Percentiles rank a stretch among this genome's conserved stretches.
Evolutionary conservation across 2,113 vertebrate species (phyloP).

Genomic region (Neodontobutis hainanensis): DNA sequence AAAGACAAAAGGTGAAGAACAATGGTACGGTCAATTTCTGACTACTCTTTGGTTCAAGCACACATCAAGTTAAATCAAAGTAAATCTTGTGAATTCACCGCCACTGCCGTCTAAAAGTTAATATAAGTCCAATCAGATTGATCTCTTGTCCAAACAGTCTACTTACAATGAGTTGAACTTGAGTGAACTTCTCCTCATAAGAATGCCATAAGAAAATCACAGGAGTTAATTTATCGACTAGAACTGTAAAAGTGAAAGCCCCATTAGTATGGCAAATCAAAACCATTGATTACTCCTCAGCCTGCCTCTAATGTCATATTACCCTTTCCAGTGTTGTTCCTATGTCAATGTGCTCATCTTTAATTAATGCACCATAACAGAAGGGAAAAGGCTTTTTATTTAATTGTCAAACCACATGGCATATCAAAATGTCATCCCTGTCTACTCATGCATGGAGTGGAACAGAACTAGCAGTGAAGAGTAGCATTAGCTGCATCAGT

Average conservation of each 20-base stretch:
- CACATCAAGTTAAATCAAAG: too few species aligned
- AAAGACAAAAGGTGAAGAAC: too few species aligned
- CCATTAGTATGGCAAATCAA: constrained; percentile 4
- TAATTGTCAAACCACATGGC: background rate
- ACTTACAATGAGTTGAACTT: too few species aligned
- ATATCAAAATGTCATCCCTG: constrained; percentile 1
- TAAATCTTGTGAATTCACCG: too few species aligned
- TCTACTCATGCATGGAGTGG: background rate
- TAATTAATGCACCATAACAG: constrained; percentile 5
- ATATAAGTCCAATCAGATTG: too few species aligned
- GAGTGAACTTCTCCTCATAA: background rate
- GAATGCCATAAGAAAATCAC: background rate
- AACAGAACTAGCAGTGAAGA: constrained; percentile 4
- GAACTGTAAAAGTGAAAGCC: constrained; percentile 2
- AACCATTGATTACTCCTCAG: background rate
- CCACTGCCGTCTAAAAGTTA: too few species aligned
- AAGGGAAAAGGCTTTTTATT: background rate
- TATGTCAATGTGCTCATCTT: background rate
- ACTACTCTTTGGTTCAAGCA: too few species aligned
- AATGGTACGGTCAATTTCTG: too few species aligned
- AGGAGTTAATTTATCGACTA: background rate
- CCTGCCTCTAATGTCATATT: constrained; percentile 8
- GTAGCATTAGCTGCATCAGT: constrained; percentile 10
- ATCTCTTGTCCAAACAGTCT: too few species aligned
- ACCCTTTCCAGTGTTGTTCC: constrained; percentile 3